phyloP scores from a whole-genome alignment of 1,140 invertebrate species.

The Paralvinella palmiformis region DNA sequence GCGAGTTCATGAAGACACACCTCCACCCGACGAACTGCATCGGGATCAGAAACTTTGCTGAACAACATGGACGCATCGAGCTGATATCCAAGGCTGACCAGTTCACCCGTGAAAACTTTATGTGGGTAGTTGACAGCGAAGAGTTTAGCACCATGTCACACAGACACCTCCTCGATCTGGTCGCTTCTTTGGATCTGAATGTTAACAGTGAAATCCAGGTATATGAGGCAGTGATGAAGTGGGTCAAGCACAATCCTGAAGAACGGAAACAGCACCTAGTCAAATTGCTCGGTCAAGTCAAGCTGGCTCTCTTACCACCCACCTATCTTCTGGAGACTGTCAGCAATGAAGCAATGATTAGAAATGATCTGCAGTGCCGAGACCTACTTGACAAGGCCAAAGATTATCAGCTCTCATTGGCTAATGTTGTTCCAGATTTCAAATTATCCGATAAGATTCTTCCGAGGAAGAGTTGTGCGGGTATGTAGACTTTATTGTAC shows the following conservation, averaged over 20 bases:
- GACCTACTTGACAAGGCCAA: constrained; percentile 47
- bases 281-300: constrained; percentile 38
- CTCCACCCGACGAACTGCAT: constrained; percentile 46
- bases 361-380: constrained; percentile 41
- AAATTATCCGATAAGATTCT: constrained; percentile 37
- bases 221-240: constrained; percentile 45
- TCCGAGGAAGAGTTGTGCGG: constrained; percentile 49
- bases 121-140: constrained; percentile 35
- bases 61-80: constrained; percentile 42
- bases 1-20: constrained; percentile 47
- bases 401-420: constrained; percentile 45
- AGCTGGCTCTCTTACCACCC: constrained; percentile 41
- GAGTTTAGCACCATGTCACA: constrained; percentile 38
- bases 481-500: constrained; percentile 29
- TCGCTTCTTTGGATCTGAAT: constrained; percentile 37
- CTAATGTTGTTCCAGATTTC: constrained; percentile 30
- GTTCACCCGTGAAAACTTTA: constrained; percentile 44
- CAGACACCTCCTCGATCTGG: constrained; percentile 28
- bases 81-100: constrained; percentile 41
- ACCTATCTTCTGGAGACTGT: constrained; percentile 42
- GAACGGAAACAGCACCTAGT: constrained; percentile 29
- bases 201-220: constrained; percentile 42
- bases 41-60: constrained; percentile 45
- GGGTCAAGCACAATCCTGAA: constrained; percentile 32
- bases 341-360: constrained; percentile 39